These are phyloP conservation scores for Bemisia tabaci DNA, from an alignment of 1,140 invertebrate species.

Conservation along the genomic window DNA sequence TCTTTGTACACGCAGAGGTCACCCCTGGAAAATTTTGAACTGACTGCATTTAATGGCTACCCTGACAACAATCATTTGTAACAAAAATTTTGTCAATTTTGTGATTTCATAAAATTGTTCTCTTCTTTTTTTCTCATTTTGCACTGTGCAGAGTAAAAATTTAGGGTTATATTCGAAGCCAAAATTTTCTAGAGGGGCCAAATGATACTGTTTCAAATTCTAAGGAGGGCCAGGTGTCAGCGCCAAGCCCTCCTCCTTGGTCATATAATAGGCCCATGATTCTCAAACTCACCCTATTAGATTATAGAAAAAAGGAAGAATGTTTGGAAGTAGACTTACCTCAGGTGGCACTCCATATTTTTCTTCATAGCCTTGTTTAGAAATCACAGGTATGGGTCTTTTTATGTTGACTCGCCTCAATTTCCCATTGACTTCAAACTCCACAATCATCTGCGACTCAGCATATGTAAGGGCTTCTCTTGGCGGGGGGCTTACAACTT, in stretches of 20 bases:
- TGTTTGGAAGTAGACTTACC: constrained; percentile 4
- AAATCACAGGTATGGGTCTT: constrained; percentile 43
- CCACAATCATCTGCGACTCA: constrained; percentile 66
- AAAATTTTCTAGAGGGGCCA: background rate
- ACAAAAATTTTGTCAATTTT: too few species aligned
- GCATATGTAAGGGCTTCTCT: constrained; percentile 55
- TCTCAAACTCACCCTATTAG: constrained; percentile 5
- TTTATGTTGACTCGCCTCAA: constrained; percentile 42
- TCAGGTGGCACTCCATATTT: constrained; percentile 6
- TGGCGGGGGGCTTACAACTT: constrained; percentile 23
- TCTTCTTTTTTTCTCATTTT: too few species aligned
- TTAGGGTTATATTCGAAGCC: background rate
- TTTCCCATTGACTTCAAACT: constrained; percentile 69
- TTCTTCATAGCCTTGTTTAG: constrained; percentile 44
- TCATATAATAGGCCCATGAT: constrained; percentile 6
- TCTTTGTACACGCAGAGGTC: too few species aligned
- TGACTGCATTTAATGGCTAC: too few species aligned
- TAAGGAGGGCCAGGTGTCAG: constrained; percentile 3
- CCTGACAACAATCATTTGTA: too few species aligned
- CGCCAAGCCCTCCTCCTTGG: constrained; percentile 5
- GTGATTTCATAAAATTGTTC: too few species aligned
- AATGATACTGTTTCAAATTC: background rate
- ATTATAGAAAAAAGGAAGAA: constrained; percentile 6
- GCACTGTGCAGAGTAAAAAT: background rate
- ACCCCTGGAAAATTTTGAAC: too few species aligned